phyloP scores from a whole-genome alignment of 1,140 invertebrate genomes.

The Sarcophaga peregrina region DNA sequence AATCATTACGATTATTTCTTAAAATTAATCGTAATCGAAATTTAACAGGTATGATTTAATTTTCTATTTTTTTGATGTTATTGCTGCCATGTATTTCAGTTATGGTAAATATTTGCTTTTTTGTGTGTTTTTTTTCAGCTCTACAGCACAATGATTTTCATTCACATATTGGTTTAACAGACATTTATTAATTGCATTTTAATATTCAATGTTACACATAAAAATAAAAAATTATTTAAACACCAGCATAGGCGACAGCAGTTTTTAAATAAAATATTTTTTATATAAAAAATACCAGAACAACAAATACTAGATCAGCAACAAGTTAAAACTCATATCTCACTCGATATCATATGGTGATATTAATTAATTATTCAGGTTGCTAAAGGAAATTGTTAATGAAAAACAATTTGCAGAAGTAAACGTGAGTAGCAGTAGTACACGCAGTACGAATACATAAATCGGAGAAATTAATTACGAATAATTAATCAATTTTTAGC shows the following conservation, averaged over 20 bases:
- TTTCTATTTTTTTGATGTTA: too few relatives aligned
- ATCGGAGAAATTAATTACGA: too few relatives aligned
- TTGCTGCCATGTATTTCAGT: too few relatives aligned
- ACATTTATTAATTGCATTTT: constrained; percentile 10
- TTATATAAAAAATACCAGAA: neutral
- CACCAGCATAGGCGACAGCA: neutral
- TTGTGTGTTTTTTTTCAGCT: neutral
- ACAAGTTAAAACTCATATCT: constrained; percentile 3
- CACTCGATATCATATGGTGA: neutral
- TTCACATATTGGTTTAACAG: neutral
- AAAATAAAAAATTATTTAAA: constrained; percentile 4
- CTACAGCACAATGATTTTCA: neutral
- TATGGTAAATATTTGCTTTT: neutral
- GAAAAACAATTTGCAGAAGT: too few relatives aligned
- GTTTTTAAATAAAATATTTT: neutral
- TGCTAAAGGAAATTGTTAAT: too few relatives aligned
- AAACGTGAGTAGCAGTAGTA: too few relatives aligned
- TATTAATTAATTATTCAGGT: neutral
- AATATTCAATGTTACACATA: neutral
- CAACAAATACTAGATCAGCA: neutral
- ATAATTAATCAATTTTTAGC: too few relatives aligned
- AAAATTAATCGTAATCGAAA: too few relatives aligned
- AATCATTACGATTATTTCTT: too few relatives aligned
- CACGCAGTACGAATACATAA: too few relatives aligned
- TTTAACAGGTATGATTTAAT: too few relatives aligned